A percentile compares a stretch with the other conserved stretches of the same genome.
These are phyloP conservation scores for Amaurobius ferox DNA, from an alignment of 2,888 invertebrate genomes.

Conservation along the genomic window DNA sequence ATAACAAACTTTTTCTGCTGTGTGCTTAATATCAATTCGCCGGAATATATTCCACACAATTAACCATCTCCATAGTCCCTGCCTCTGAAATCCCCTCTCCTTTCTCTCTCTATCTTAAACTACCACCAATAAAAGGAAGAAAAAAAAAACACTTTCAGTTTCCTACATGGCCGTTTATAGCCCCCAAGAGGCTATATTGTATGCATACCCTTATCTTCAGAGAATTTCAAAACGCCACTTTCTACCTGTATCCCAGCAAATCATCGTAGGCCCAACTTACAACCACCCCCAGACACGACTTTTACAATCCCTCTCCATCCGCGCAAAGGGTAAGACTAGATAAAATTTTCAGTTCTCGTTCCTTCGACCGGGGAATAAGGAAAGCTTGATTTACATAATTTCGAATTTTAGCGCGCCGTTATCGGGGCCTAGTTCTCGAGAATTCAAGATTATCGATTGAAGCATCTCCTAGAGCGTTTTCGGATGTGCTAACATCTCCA, in stretches of 20 bases:
- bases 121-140: background rate
- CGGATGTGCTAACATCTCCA: slow-evolving; percentile 14
- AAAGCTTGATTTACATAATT: slow-evolving; percentile 13
- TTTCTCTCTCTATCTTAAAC: too few relatives aligned
- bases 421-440: background rate
- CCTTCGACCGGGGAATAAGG: background rate
- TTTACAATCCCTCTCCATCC: background rate
- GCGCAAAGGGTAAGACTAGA: background rate
- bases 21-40: too few relatives aligned
- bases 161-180: background rate
- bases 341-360: slow-evolving; percentile 1
- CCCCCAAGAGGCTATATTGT: background rate
- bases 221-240: slow-evolving; percentile 5
- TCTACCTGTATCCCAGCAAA: slow-evolving; percentile 2
- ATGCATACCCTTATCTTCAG: background rate
- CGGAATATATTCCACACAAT: too few relatives aligned
- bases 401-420: slow-evolving; percentile 11
- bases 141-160: background rate
- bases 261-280: background rate
- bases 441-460: slow-evolving; percentile 3
- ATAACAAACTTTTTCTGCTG: too few relatives aligned
- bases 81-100: too few relatives aligned
- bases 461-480: slow-evolving; percentile 12
- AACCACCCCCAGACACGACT: background rate
- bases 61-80: too few relatives aligned